A percentile compares a stretch with the other conserved stretches of the same genome.
phyloP scores from a whole-genome alignment of 2,888 invertebrate species.

The Oeneis ivallda region DNA sequence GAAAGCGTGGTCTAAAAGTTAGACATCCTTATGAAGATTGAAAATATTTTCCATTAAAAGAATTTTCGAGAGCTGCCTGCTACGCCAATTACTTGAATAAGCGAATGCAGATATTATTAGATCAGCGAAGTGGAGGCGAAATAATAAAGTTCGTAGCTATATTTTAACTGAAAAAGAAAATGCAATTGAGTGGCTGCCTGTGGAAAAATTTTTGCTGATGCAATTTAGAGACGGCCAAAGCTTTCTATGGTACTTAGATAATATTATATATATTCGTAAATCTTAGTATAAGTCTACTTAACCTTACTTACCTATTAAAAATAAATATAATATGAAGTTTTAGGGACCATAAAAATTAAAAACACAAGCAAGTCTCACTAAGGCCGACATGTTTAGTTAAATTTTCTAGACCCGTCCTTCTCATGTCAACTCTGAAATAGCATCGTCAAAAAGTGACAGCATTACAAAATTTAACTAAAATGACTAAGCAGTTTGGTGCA shows the following conservation, averaged over 20 bases:
- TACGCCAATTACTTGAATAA: conserved; percentile 19
- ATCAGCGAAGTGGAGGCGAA: conserved; percentile 23
- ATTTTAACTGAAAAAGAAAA: conserved; percentile 3
- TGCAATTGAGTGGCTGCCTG: not conserved
- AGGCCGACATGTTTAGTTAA: no score
- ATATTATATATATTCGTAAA: not conserved
- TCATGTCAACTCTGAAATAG: no score
- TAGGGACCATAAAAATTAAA: no score
- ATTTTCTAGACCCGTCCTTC: no score
- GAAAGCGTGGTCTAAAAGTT: not conserved
- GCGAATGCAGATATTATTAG: conserved; percentile 27
- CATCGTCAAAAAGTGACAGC: no score
- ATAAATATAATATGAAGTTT: no score
- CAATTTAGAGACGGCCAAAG: not conserved
- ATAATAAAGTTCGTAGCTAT: conserved; percentile 14
- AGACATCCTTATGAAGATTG: conserved; percentile 10
- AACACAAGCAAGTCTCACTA: no score
- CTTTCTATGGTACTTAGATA: not conserved
- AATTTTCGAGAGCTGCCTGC: conserved; percentile 9
- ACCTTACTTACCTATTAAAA: no score
- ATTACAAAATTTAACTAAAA: no score
- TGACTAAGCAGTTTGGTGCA: no score
- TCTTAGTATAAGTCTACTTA: not conserved
- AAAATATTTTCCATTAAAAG: conserved; percentile 20
- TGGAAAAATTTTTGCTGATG: not conserved